phyloP scores from a whole-genome alignment of 2,797 vertebrate species.

The Sternarchorhynchus goeldii region DNA sequence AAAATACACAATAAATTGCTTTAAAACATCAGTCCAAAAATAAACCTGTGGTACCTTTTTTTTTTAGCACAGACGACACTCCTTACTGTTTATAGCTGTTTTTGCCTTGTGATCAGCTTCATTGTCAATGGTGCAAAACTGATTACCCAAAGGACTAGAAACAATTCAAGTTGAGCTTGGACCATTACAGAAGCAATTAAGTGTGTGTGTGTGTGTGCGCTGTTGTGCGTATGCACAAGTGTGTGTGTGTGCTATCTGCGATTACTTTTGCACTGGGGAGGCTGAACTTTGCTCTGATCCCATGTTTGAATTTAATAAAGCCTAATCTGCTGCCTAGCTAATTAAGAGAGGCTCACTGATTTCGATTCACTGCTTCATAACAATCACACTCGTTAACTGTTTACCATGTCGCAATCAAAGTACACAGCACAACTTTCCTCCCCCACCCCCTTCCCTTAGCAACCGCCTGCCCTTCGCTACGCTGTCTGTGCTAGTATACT shows the following conservation, averaged over 20 bases:
- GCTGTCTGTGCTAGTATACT: neutral
- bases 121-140: constrained; percentile 70
- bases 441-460: constrained; percentile 47
- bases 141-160: constrained; percentile 80
- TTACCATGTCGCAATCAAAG: constrained; percentile 74
- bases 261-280: constrained; percentile 70
- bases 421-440: constrained; percentile 54
- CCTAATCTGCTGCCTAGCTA: constrained; percentile 75
- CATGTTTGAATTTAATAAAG: constrained; percentile 73
- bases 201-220: constrained; percentile 60
- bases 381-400: constrained; percentile 74
- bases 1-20: constrained; percentile 52
- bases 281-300: constrained; percentile 75
- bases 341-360: constrained; percentile 75
- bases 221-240: constrained; percentile 7
- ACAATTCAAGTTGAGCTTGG: constrained; percentile 79
- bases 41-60: constrained; percentile 13
- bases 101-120: constrained; percentile 52
- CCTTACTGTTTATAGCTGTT: constrained; percentile 43
- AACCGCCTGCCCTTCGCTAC: constrained; percentile 28
- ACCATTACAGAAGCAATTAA: constrained; percentile 14
- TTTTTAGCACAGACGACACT: constrained; percentile 3
- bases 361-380: constrained; percentile 68
- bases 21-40: constrained; percentile 42
- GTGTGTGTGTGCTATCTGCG: constrained; percentile 72